Base-by-base conservation (phyloP, 2,888 invertebrate genomes). In the Tanytarsus gracilentus region DNA sequence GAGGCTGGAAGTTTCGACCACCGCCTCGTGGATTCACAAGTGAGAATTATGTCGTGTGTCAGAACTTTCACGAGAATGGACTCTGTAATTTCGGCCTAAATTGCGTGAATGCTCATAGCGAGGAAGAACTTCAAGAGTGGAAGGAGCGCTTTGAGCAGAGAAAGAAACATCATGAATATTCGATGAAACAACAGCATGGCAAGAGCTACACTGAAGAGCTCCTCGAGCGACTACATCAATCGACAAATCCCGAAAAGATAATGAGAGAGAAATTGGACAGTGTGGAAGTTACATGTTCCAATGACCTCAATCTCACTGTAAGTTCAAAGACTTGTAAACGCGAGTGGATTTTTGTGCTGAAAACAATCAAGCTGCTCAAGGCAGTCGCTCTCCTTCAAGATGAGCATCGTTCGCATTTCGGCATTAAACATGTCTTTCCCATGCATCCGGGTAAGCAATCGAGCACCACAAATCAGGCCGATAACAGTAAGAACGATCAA, bases 21-120 rank as follows among this genome's bases (percentile, higher is more conserved):
- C 85, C 85, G 33, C 85, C 85, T 23, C 75, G 85, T 61, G 85
- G 85, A 4, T 78, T 81, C 63, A 79, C 79, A 6, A 75, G 79
- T 21, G 83, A 84, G 64, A 79, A 79, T 5, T 86, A 85, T 67
- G 74, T 75, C 8, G 69, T 82, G 26, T 85, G 85, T 70, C 79
- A 81, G 65, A 77, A 78, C 66, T 83, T 77, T 70, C 70, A 68
- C 36, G 77, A 78, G 64, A 73, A 74, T 33, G 78, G 78, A 48
- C 73, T 74, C 40, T 88, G 87, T 68, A 77, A 82, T 51, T 82
- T 83, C 66, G 86, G 85, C 16, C 78, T 79, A 51, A 83, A 84
- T 67, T 88, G 88, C 69, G 82, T 84, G 8, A 83, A 84, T 68
- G 88, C 88, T 1, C 88, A 88, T 68, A 84, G 85, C 1, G 70